Evolutionary conservation across 2,888 invertebrate species (phyloP).

Genomic region (Unio delphinus): DNA sequence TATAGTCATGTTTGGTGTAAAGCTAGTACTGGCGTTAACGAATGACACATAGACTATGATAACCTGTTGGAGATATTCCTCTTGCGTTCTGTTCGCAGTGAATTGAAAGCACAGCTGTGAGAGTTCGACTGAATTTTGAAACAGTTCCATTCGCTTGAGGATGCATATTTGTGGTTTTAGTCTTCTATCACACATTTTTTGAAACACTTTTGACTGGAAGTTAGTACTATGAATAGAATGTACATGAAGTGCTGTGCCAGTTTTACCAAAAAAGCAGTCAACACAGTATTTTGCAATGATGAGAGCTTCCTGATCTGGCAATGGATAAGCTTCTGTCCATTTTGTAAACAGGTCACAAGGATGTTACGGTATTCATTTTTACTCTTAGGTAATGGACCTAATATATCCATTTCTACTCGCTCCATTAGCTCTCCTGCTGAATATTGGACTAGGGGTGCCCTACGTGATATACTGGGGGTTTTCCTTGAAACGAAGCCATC

Average conservation of each 20-base stretch:
- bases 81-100: constrained; percentile 38
- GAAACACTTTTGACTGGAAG: constrained; percentile 21
- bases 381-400: constrained; percentile 23
- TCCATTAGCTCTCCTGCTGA: constrained; percentile 31
- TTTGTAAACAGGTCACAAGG: constrained; percentile 1
- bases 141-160: constrained; percentile 42
- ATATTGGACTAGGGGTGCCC: constrained; percentile 12
- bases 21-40: constrained; percentile 26
- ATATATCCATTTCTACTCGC: constrained; percentile 22
- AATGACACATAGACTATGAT: constrained; percentile 41
- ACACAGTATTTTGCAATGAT: constrained; percentile 18
- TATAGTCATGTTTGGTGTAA: constrained; percentile 31
- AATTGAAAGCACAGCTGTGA: constrained; percentile 33
- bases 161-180: constrained; percentile 12
- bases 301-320: constrained; percentile 18
- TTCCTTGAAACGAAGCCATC: constrained; percentile 18
- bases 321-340: constrained; percentile 3
- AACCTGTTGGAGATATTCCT: constrained; percentile 35
- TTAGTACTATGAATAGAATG: constrained; percentile 30
- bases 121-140: constrained; percentile 48
- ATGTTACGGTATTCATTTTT: constrained; percentile 25
- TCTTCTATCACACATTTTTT: constrained; percentile 24
- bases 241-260: constrained; percentile 25
- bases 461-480: constrained; percentile 1
- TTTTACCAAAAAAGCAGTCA: background rate